Evolutionary conservation across 2,113 vertebrate species (phyloP).

Genomic region (Butastur rufipennis): DNA sequence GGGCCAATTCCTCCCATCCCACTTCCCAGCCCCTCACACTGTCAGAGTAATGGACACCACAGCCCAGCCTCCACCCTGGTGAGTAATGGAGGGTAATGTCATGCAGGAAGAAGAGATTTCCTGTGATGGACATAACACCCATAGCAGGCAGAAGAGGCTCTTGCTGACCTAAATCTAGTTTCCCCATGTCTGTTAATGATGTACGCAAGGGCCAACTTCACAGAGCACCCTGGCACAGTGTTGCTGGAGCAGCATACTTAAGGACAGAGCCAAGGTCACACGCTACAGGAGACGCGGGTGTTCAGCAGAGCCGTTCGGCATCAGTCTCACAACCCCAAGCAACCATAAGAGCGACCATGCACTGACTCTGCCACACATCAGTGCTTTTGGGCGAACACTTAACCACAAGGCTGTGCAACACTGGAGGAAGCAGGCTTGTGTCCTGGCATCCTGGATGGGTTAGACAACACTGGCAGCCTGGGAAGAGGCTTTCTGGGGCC

Average conservation of each 20-base stretch:
- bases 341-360: background rate
- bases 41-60: background rate
- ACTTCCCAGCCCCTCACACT: background rate
- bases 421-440: background rate
- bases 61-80: background rate
- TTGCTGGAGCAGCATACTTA: background rate
- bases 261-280: background rate
- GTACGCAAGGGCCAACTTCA: background rate
- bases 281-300: background rate
- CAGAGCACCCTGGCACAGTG: fast-evolving
- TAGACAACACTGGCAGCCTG: background rate
- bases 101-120: background rate
- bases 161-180: background rate
- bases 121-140: background rate
- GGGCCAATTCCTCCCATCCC: background rate
- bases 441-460: background rate
- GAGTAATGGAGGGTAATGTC: background rate
- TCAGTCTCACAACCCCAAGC: background rate
- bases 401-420: background rate
- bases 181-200: fast-evolving
- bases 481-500: background rate
- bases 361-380: background rate
- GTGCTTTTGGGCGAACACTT: background rate
- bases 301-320: background rate
- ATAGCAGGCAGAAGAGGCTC: background rate